Base-by-base conservation (phyloP, 1,140 invertebrate genomes). In the Asobara japonica region DNA sequence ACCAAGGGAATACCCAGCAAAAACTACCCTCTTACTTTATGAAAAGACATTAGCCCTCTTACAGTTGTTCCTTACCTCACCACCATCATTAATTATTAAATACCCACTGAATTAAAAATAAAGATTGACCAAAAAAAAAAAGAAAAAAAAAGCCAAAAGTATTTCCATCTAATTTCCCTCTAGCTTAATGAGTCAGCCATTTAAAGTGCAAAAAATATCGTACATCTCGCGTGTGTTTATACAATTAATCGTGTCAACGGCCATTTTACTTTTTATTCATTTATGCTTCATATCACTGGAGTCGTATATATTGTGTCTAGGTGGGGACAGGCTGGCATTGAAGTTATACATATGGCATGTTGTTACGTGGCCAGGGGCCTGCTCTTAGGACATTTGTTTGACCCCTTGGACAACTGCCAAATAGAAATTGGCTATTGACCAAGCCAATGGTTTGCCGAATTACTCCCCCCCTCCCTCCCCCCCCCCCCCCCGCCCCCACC, bases 401-500 rank as follows among this genome's bases (percentile, higher is more conserved):
- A 77, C 74, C 78, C 72, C 78, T 83, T 87, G 85, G 85, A 85
- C 51, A 33, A 20, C 56, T 75, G 84, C 86, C 84, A 87, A 86
- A 82, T 86, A 84, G 83, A 79, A 86, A 86, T 85, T 85, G 83
- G 86, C 84, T 82, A 85, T 86, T 86, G 82, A 86, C 83, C 84
- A 84, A 85, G 81, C 80, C 83, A 83, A 82, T 85, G 82, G 78
- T 83, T 48, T 81, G 80, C 79, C 82, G 83, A 86, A 86, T 86
- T 83, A 85, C 81, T 77, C n/a, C n/a, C n/a, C n/a, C n/a, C n/a
- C n/a, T n/a, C n/a, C n/a, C n/a, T n/a, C n/a, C n/a, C n/a, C n/a
- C n/a, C n/a, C n/a, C n/a, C n/a, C n/a, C n/a, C n/a, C n/a, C n/a
- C n/a, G n/a, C n/a, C n/a, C n/a, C n/a, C n/a, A n/a, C n/a, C n/a